Base-by-base conservation (phyloP, 2,797 vertebrate species). In the Uromys caudimaculatus region DNA sequence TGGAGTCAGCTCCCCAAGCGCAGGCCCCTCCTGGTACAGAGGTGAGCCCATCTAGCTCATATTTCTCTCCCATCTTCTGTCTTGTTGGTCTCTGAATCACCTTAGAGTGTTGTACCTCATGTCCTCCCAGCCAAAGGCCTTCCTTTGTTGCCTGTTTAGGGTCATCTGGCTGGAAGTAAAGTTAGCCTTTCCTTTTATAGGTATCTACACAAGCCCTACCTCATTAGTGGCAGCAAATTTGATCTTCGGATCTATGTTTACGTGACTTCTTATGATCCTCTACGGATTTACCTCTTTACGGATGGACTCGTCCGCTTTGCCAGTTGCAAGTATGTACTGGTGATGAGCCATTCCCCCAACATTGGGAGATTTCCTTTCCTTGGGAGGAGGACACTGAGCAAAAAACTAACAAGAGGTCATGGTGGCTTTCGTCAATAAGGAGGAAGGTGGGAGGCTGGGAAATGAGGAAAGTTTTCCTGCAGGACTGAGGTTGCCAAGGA, bases 201-300 rank as follows among this genome's bases (percentile, higher is more conserved):
- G 92, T 99, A 99, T 64, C 98, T 99, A 81, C 99, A 99, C 98
- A 99, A 99, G 97, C 99, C 99, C 98, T 99, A 99, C 99, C 99
- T 99, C 99, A 99, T 99, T 98, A 98, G 99, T 0, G 99, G 99
- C 62, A 99, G 98, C 99, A 99, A 99, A 98, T 99, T 99, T 27
- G 99, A 99, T 98, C 98, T 99, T 97, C 99, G 99, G 92, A 99
- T 99, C 98, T 99, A 99, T 8, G 99, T 99, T 97, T 99, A 99
- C 0, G 99, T 99, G 97, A 99, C 99, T 1, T 99, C 99, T 95
- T 99, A 99, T 0, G 99, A 99, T 98, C 99, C 99, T 23, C 99
- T 99, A 4, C 98, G 99, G 78, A 98, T 99, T 96, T 99, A 99
- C 98, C 98, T 99, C 98, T 99, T 99, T 98, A 99, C 99, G 24